These are phyloP conservation scores for Drosophila orosa DNA, from an alignment of 1,140 invertebrate genomes.

Conservation along the genomic window DNA sequence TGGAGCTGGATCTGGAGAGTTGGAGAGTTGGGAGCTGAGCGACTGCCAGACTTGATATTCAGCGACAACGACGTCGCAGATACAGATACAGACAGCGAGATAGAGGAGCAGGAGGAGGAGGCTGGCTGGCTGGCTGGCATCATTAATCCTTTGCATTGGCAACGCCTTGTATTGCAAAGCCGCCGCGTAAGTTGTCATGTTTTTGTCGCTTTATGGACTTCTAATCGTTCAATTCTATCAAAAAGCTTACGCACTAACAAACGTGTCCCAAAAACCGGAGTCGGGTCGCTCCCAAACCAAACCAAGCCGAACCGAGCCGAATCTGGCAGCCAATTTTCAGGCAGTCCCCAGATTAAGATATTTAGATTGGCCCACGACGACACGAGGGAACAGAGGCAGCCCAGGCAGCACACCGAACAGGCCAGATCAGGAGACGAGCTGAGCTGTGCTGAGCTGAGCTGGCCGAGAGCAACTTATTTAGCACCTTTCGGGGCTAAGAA, in stretches of 20 bases:
- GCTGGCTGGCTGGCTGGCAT: slow-evolving; percentile 60
- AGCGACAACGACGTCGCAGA: slow-evolving; percentile 42
- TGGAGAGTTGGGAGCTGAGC: slow-evolving; percentile 45
- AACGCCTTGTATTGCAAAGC: slow-evolving; percentile 70
- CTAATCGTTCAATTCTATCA: slow-evolving; percentile 84
- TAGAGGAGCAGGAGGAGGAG: background rate
- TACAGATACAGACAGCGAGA: slow-evolving; percentile 17
- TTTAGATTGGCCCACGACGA: slow-evolving; percentile 78
- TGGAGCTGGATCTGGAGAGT: slow-evolving; percentile 4
- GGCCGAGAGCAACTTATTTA: slow-evolving; percentile 63
- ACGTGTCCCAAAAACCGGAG: slow-evolving; percentile 59
- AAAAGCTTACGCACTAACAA: slow-evolving; percentile 84
- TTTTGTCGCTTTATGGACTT: slow-evolving; percentile 84
- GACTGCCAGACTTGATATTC: slow-evolving; percentile 77
- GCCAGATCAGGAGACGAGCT: slow-evolving; percentile 8
- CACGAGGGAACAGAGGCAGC: slow-evolving; percentile 24
- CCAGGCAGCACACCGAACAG: background rate
- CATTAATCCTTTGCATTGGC: slow-evolving; percentile 81
- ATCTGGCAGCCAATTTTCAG: slow-evolving; percentile 63
- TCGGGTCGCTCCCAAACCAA: slow-evolving; percentile 13
- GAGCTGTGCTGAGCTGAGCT: slow-evolving; percentile 1
- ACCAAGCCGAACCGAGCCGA: slow-evolving; percentile 17
- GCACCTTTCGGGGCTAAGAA: slow-evolving; percentile 45
- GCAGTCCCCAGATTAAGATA: slow-evolving; percentile 80
- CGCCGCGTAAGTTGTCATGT: slow-evolving; percentile 83